phyloP scores from a whole-genome alignment of 1,140 invertebrate species.

The Drosophila orosa region DNA sequence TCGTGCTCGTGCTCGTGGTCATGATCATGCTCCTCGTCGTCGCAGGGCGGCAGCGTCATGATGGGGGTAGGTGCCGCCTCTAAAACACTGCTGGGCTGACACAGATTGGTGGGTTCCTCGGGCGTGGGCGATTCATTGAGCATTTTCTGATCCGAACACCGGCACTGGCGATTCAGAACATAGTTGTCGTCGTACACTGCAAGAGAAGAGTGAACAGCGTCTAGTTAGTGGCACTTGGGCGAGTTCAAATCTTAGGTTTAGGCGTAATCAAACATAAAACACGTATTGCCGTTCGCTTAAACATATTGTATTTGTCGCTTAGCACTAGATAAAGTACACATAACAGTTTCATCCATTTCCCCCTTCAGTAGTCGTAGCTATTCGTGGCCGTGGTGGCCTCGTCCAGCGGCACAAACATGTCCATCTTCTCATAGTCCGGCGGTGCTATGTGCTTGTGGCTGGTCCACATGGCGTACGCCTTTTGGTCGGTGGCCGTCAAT shows the following conservation, averaged over 20 bases:
- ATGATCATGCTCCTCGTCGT: constrained; percentile 56
- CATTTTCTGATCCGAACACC: constrained; percentile 63
- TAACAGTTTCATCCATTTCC: constrained; percentile 46
- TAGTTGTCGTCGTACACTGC: constrained; percentile 70
- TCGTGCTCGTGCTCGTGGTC: constrained; percentile 39
- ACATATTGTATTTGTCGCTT: constrained; percentile 72
- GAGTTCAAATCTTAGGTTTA: constrained; percentile 16
- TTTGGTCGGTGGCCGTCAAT: constrained; percentile 77
- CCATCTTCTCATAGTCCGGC: constrained; percentile 77
- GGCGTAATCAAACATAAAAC: constrained; percentile 3
- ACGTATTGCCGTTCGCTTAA: constrained; percentile 51
- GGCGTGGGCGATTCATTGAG: constrained; percentile 65
- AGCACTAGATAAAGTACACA: constrained; percentile 77
- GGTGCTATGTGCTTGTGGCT: constrained; percentile 76
- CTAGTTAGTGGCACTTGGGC: not conserved
- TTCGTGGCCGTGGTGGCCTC: constrained; percentile 66
- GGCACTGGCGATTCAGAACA: constrained; percentile 65
- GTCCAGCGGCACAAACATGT: constrained; percentile 74
- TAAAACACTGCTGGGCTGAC: constrained; percentile 55
- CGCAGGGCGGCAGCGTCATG: constrained; percentile 47
- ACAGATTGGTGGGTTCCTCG: constrained; percentile 70
- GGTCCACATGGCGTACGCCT: constrained; percentile 82
- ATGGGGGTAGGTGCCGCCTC: constrained; percentile 41
- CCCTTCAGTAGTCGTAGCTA: constrained; percentile 68
- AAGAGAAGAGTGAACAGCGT: constrained; percentile 19